phyloP scores from a whole-genome alignment of 2,113 vertebrate genomes.

The Platycercus adscitus region DNA sequence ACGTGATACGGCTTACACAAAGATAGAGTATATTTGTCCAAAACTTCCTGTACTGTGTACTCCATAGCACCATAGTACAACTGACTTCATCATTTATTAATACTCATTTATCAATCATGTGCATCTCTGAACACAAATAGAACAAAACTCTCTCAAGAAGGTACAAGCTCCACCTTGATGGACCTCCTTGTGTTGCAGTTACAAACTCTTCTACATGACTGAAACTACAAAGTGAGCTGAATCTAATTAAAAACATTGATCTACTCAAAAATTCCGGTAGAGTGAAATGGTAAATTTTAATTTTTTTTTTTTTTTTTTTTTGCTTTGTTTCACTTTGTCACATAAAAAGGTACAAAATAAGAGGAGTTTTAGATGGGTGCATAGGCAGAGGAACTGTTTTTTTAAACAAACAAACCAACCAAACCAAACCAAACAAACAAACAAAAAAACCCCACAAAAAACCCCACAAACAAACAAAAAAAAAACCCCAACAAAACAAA shows the following conservation, averaged over 20 bases:
- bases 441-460: too few species aligned
- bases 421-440: not conserved
- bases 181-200: not conserved
- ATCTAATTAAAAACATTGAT: not conserved
- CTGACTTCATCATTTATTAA: not conserved
- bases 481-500: not conserved
- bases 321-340: not conserved
- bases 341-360: not conserved
- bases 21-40: not conserved
- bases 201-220: not conserved
- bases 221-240: not conserved
- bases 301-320: not conserved
- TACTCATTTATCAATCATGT: rapidly evolving
- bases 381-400: not conserved
- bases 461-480: not conserved
- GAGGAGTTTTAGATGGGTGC: not conserved
- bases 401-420: not conserved
- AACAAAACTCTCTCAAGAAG: not conserved
- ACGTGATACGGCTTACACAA: not conserved
- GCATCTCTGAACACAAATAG: not conserved
- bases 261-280: not conserved
- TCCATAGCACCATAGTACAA: not conserved
- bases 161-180: not conserved
- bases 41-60: rapidly evolving
- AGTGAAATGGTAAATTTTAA: not conserved